Conservation (phyloP, 2,888 invertebrate genomes). For the Dasysyrphus albostriatus region DNA sequence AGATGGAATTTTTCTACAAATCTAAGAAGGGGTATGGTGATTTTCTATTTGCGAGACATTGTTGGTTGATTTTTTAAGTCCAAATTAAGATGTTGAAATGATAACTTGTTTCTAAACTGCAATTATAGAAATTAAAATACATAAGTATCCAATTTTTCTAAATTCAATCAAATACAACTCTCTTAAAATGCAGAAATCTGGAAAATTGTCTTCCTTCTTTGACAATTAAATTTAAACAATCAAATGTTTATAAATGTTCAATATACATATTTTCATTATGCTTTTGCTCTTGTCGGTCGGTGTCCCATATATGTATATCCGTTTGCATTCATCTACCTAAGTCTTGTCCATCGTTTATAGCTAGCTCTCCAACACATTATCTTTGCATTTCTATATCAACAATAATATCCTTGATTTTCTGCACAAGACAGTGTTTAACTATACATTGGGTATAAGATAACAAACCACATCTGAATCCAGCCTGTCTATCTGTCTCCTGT, state of each 20-base stretch:
- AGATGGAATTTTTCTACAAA: too few species aligned
- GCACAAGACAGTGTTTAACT: conserved; percentile 32
- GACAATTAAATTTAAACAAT: conserved; percentile 3
- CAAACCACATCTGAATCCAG: conserved; percentile 37
- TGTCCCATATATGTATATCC: background rate
- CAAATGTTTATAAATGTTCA: background rate
- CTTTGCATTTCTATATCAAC: conserved; percentile 16
- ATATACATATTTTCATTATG: background rate
- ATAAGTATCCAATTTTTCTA: background rate
- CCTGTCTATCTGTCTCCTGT: conserved; percentile 60
- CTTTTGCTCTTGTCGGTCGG: background rate
- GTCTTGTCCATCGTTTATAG: conserved; percentile 4
- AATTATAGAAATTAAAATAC: background rate
- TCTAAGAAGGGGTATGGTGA: too few species aligned
- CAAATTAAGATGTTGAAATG: too few species aligned
- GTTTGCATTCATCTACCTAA: background rate
- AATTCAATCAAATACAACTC: background rate
- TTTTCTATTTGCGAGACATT: too few species aligned
- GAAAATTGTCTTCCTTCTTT: background rate
- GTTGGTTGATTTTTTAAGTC: too few species aligned
- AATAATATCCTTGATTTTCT: conserved; percentile 31
- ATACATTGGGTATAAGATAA: background rate
- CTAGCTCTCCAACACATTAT: background rate
- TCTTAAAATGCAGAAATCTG: background rate
- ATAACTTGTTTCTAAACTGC: background rate